Conservation (phyloP, 92 coral and sea anemone genomes). For the Palythoa grandiflora region DNA sequence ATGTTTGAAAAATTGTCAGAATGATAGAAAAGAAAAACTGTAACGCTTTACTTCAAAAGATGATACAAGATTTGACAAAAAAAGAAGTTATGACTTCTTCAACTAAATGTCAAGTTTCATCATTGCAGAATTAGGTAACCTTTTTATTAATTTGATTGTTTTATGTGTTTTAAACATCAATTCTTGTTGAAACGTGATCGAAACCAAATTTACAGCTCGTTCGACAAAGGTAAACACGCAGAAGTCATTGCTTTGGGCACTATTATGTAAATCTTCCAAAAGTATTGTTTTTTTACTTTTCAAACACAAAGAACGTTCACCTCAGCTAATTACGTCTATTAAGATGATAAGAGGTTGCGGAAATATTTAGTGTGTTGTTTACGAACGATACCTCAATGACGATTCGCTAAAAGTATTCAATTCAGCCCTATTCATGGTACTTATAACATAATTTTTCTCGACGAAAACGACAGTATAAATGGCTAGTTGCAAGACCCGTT, state of each 20-base stretch:
- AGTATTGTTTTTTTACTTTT: conserved; percentile 7
- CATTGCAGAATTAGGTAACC: background rate
- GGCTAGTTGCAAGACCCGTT: background rate
- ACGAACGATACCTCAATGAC: background rate
- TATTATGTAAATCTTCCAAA: conserved; percentile 3
- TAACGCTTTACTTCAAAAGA: background rate
- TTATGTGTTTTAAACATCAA: background rate
- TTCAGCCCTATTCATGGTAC: background rate
- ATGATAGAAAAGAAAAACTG: background rate
- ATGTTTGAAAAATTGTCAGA: background rate
- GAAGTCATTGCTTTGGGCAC: conserved; percentile 22
- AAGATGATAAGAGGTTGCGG: conserved; percentile 20
- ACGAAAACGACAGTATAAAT: background rate
- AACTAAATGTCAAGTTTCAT: background rate
- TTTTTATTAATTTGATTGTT: background rate
- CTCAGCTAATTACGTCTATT: conserved; percentile 25
- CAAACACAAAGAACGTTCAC: conserved; percentile 4
- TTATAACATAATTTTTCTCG: background rate
- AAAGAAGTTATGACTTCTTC: background rate
- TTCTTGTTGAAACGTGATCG: conserved; percentile 14
- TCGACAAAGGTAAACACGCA: background rate
- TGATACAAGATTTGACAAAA: background rate
- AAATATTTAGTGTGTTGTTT: background rate
- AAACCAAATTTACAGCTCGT: conserved; percentile 2
- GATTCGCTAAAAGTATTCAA: background rate